phyloP scores from a whole-genome alignment of 2,797 vertebrate species.

The Sparidentex hasta region DNA sequence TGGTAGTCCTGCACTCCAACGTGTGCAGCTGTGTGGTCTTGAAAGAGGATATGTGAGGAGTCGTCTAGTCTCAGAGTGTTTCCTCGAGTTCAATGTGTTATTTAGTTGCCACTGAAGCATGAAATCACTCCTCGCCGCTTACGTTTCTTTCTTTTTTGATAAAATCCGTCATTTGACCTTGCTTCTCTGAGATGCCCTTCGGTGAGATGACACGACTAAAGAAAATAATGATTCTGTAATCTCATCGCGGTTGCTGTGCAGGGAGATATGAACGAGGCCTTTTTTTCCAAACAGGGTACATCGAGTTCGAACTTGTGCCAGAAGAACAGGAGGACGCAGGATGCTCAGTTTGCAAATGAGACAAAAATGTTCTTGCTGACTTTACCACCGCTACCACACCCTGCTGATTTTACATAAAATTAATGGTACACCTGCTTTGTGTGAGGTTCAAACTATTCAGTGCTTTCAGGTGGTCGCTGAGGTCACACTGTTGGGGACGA shows the following conservation, averaged over 20 bases:
- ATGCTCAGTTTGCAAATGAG: neutral
- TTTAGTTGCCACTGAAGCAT: constrained; percentile 36
- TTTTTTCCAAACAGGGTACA: too few species aligned
- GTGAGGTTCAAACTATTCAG: neutral
- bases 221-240: constrained; percentile 6
- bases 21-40: neutral
- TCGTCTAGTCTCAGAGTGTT: neutral
- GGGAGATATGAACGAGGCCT: neutral
- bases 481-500: neutral
- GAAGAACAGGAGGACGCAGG: neutral
- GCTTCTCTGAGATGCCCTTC: constrained; percentile 2
- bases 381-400: neutral
- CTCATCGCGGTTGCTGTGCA: neutral
- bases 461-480: too few species aligned
- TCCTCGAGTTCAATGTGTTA: constrained; percentile 30
- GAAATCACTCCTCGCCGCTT: constrained; percentile 13
- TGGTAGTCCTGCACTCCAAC: too few species aligned
- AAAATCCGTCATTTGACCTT: constrained; percentile 38
- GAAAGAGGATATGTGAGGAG: constrained; percentile 4
- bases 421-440: constrained; percentile 6
- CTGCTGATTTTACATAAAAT: constrained; percentile 18
- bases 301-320: neutral
- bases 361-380: neutral
- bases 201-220: neutral
- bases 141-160: neutral